Evolutionary conservation across 2,113 vertebrate genomes (phyloP).

Genomic region (Arothron firmamentum): DNA sequence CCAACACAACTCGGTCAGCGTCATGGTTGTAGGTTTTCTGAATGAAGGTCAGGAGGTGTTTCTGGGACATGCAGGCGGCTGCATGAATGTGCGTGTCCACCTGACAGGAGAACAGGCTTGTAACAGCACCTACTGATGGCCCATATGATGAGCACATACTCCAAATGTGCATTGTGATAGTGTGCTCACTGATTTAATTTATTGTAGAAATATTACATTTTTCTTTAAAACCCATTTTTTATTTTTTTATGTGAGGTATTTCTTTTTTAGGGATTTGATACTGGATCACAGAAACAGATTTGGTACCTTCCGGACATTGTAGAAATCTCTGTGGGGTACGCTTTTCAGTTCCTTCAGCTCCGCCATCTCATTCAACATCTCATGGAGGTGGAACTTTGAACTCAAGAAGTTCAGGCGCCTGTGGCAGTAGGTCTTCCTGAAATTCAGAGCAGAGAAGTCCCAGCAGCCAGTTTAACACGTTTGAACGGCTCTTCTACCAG

Average conservation of each 20-base stretch:
- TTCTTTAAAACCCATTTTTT: no score
- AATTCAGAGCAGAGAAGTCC: slow-evolving; percentile 1
- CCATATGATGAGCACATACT: no score
- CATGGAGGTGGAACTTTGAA: slow-evolving; percentile 94
- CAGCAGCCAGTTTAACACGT: slow-evolving; percentile 20
- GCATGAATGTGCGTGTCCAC: slow-evolving; percentile 98
- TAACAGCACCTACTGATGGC: no score
- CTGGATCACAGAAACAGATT: no score
- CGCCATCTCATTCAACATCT: slow-evolving; percentile 96
- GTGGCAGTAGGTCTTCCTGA: slow-evolving; percentile 95
- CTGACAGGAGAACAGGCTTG: slow-evolving; percentile 57
- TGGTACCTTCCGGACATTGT: slow-evolving; percentile 93
- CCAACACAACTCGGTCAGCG: slow-evolving; percentile 85
- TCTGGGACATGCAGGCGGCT: slow-evolving; percentile 98
- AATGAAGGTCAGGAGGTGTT: slow-evolving; percentile 94
- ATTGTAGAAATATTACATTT: no score
- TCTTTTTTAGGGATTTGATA: no score
- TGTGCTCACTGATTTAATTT: no score
- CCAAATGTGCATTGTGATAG: no score
- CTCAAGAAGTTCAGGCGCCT: slow-evolving; percentile 91
- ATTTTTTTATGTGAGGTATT: no score
- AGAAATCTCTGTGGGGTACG: slow-evolving; percentile 95
- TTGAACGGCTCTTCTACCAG: not conserved
- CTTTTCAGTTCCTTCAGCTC: slow-evolving; percentile 93
- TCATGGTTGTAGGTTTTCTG: slow-evolving; percentile 91